Base-by-base conservation (phyloP, 2,113 vertebrate species). In the Dicentrarchus labrax region DNA sequence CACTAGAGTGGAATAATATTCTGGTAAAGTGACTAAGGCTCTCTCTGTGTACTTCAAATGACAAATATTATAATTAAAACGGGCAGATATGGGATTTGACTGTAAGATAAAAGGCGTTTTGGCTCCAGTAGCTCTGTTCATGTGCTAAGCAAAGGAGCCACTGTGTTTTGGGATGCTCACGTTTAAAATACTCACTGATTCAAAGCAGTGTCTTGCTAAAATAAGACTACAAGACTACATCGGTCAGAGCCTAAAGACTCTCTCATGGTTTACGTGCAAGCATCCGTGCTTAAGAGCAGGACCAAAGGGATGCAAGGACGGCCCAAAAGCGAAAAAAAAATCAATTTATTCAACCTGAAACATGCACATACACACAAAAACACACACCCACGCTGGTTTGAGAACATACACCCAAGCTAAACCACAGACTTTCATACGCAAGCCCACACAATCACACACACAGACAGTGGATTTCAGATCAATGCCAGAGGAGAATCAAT, bases 401-500 rank as follows among this genome's bases (percentile, higher is more conserved):
- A 47, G 45, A 12, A 47, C 45, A 47, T 13, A 7, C 30, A 62
- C 12, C 36, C 36, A 59, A 76, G 54, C 54, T 21, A 45, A 54
- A 61, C 6, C 36, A 65, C 15, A 71, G 24, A 76, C 30, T 60
- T 67, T 64, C 45, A 17, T 48, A 21, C 19, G 9, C 30, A 85
- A 70, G 41, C 78, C 59, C 83, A 86, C 90, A 82, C 84, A 86
- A 11, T 78, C 84, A 38, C 38, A 66, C 74, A 36, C 50, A 75
- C 65, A 84, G 11, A 78, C 50, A 21, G 56, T 22, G 45, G 71
- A 84, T 88, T 89, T 66, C 69, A 84, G 86, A 92, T 93, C 92
- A 83, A 90, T 92, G 78, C 73, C 30, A 48, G 78, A 76, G 78
- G 59, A 86, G 73, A 87, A 91, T 92, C 92, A 81, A 91, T 89